phyloP scores from a whole-genome alignment of 2,888 invertebrate genomes.

The Nemotelus nigrinus region DNA sequence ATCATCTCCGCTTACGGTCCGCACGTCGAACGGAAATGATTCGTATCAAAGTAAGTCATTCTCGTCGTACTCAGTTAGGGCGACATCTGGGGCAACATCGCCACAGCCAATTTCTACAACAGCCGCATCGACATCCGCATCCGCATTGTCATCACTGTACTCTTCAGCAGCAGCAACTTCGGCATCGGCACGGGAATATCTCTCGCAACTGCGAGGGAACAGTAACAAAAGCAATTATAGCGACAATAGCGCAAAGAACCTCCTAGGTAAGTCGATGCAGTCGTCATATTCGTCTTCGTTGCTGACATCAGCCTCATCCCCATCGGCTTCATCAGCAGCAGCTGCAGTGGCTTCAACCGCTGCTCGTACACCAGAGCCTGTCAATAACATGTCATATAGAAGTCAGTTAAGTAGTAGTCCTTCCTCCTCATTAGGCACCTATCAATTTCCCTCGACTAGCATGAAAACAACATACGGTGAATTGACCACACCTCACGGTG shows the following conservation, averaged over 20 bases:
- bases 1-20: conserved; percentile 51
- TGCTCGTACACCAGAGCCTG: conserved; percentile 54
- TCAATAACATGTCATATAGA: conserved; percentile 53
- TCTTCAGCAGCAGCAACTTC: conserved; percentile 58
- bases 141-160: conserved; percentile 54
- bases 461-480: conserved; percentile 46
- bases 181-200: conserved; percentile 55
- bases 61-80: conserved; percentile 62
- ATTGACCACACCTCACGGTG: conserved; percentile 52
- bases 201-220: conserved; percentile 43
- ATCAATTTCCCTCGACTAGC: conserved; percentile 52
- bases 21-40: conserved; percentile 59
- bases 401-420: conserved; percentile 53
- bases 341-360: conserved; percentile 7
- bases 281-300: conserved; percentile 44
- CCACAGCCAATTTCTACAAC: conserved; percentile 56
- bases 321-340: conserved; percentile 5
- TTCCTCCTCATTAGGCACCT: conserved; percentile 53
- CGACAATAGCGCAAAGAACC: conserved; percentile 40
- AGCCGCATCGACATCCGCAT: conserved; percentile 48
- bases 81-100: conserved; percentile 59
- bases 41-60: conserved; percentile 62
- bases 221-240: conserved; percentile 48
- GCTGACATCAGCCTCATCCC: conserved; percentile 10
- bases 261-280: conserved; percentile 50